Conservation (phyloP, 2,113 vertebrate species). For the Rhodinocichla rosea region DNA sequence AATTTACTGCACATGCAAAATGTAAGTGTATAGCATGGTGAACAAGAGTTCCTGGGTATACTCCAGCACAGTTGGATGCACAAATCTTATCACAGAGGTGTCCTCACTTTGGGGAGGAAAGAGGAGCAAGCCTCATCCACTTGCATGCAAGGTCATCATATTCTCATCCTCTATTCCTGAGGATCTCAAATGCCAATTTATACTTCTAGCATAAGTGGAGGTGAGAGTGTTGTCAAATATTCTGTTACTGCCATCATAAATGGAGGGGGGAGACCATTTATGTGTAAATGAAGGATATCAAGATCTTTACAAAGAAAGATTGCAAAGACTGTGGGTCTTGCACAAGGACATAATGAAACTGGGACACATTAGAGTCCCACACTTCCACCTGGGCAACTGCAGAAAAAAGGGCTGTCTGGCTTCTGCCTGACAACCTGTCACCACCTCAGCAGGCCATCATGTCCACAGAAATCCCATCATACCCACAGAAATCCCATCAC, state of each 20-base stretch:
- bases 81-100: background rate
- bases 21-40: background rate
- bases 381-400: fast-evolving
- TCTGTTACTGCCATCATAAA: background rate
- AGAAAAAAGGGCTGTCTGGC: background rate
- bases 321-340: background rate
- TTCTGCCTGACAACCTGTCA: background rate
- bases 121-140: fast-evolving
- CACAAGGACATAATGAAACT: fast-evolving
- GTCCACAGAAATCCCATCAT: background rate
- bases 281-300: background rate
- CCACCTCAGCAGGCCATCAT: background rate
- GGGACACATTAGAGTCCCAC: background rate
- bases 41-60: background rate
- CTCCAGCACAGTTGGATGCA: background rate
- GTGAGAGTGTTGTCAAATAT: background rate
- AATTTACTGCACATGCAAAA: background rate
- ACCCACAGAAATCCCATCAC: background rate
- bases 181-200: background rate
- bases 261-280: background rate
- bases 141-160: background rate
- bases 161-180: fast-evolving
- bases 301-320: background rate
- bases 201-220: background rate
- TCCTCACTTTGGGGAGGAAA: background rate